Evolutionary conservation across 2,888 invertebrate species (phyloP).

Genomic region (Lamproptera curius): DNA sequence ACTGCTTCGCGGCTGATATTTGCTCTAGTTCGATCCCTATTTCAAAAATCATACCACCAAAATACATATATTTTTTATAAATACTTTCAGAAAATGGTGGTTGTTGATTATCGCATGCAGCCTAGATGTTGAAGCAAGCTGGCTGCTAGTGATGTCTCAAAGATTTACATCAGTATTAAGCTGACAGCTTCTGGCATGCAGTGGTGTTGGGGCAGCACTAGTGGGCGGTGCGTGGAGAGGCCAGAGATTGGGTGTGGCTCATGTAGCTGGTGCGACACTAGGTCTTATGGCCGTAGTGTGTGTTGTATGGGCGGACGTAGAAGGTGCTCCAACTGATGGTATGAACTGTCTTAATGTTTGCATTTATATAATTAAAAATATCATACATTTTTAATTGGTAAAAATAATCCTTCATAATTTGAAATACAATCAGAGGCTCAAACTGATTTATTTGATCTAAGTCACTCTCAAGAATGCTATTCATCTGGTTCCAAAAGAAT

Average conservation of each 20-base stretch:
- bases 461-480: too few species aligned
- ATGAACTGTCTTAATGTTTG: constrained; percentile 18
- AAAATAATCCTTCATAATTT: too few species aligned
- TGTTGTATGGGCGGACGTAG: constrained; percentile 89
- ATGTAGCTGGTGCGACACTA: constrained; percentile 87
- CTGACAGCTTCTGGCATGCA: constrained; percentile 90
- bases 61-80: not conserved
- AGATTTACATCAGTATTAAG: constrained; percentile 69
- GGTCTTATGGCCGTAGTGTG: constrained; percentile 90
- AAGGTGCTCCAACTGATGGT: constrained; percentile 82
- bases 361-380: too few species aligned
- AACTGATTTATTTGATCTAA: too few species aligned
- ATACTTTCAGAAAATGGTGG: constrained; percentile 76
- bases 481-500: too few species aligned
- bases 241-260: constrained; percentile 85
- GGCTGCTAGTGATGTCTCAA: constrained; percentile 89
- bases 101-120: constrained; percentile 86
- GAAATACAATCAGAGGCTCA: too few species aligned
- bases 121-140: constrained; percentile 92
- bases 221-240: constrained; percentile 88
- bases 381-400: too few species aligned
- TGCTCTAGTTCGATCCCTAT: too few species aligned
- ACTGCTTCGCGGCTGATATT: too few species aligned
- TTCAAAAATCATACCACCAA: too few species aligned
- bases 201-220: constrained; percentile 89